Evolutionary conservation across 2,113 vertebrate species (phyloP).

Genomic region (Clarias magur): DNA sequence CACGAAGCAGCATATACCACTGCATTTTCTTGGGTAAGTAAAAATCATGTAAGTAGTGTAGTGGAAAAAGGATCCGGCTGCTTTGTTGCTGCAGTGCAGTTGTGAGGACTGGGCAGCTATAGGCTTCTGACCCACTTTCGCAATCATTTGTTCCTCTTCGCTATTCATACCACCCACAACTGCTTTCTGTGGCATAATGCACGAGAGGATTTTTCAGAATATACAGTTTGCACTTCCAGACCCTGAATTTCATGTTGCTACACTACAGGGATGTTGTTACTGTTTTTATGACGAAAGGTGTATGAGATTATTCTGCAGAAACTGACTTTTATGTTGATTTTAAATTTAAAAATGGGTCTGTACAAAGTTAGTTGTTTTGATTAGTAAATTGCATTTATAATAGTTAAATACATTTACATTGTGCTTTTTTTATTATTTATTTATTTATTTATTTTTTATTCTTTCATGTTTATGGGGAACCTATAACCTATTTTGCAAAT

Average conservation of each 20-base stretch:
- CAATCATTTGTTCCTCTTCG: slow-evolving; percentile 52
- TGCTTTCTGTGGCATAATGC: slow-evolving; percentile 12
- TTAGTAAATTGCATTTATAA: too few species aligned
- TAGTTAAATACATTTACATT: too few species aligned
- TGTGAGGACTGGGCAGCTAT: slow-evolving; percentile 30
- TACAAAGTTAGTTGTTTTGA: neutral
- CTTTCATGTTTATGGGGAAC: neutral
- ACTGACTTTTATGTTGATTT: neutral
- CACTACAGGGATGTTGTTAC: neutral
- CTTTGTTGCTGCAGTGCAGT: slow-evolving; percentile 49
- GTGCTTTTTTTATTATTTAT: neutral
- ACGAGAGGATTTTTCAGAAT: slow-evolving; percentile 9
- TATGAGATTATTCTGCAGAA: neutral
- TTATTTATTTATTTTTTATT: too few species aligned
- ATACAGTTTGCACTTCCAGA: slow-evolving; percentile 4
- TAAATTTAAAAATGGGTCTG: neutral
- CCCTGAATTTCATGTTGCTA: neutral
- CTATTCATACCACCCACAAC: slow-evolving; percentile 42
- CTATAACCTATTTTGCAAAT: too few species aligned
- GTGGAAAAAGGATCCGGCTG: slow-evolving; percentile 10
- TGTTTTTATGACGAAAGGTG: too few species aligned
- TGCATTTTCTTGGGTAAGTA: neutral
- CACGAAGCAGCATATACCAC: neutral
- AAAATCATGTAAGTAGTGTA: neutral
- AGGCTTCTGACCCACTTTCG: slow-evolving; percentile 47